phyloP scores from a whole-genome alignment of 2,797 vertebrate species.

The Gephyroberyx darwinii region DNA sequence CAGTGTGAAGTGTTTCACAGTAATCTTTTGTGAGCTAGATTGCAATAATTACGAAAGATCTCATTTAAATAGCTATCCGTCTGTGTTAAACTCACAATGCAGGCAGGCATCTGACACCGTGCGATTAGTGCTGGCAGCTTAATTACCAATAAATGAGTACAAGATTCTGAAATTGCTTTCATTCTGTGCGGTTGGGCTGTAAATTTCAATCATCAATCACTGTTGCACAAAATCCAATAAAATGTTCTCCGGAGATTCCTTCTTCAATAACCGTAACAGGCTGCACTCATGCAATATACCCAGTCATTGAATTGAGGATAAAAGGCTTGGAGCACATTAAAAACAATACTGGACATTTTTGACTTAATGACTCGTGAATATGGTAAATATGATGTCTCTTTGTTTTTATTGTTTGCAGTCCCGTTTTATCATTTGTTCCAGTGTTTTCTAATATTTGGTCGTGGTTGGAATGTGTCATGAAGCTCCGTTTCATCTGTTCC shows the following conservation, averaged over 20 bases:
- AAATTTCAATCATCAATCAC: constrained; percentile 53
- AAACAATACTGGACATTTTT: constrained; percentile 47
- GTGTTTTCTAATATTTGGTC: constrained; percentile 1
- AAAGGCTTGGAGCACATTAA: constrained; percentile 40
- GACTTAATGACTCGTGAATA: constrained; percentile 10
- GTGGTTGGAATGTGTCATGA: constrained; percentile 7
- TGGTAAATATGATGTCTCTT: constrained; percentile 7
- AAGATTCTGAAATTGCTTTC: constrained; percentile 47
- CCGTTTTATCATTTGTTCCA: constrained; percentile 13
- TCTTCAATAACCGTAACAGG: constrained; percentile 45
- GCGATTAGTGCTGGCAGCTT: constrained; percentile 47
- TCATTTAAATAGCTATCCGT: constrained; percentile 66
- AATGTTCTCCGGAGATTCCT: constrained; percentile 43
- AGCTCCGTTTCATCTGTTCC: constrained; percentile 26
- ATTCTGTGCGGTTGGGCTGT: constrained; percentile 38
- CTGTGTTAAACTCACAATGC: constrained; percentile 51
- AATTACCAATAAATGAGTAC: constrained; percentile 54
- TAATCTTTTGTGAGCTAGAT: constrained; percentile 47
- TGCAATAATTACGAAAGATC: constrained; percentile 58
- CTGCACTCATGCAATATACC: constrained; percentile 30
- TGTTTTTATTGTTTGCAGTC: constrained; percentile 6
- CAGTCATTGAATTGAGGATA: constrained; percentile 19
- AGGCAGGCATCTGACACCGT: constrained; percentile 21
- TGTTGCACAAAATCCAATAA: constrained; percentile 45
- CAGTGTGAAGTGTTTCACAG: constrained; percentile 56